phyloP scores from a whole-genome alignment of 2,113 vertebrate species.

The Pavo muticus region DNA sequence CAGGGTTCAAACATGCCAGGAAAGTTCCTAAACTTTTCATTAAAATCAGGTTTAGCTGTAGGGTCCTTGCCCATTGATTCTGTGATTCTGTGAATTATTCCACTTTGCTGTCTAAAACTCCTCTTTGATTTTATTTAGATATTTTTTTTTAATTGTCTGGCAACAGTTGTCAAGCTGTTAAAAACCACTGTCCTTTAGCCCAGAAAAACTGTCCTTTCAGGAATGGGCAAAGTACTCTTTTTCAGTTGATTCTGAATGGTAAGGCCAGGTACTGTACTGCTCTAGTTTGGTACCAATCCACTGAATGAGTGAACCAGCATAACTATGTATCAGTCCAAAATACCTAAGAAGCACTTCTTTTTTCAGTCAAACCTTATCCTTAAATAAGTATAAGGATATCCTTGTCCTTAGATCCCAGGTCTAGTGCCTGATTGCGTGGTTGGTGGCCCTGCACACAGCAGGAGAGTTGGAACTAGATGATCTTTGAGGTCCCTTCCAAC shows the following conservation, averaged over 20 bases:
- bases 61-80: not conserved
- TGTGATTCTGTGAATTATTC: not conserved
- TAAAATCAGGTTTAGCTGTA: not conserved
- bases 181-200: not conserved
- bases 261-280: not conserved
- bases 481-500: too few relatives aligned
- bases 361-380: not conserved
- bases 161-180: constrained; percentile 24
- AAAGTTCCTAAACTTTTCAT: not conserved
- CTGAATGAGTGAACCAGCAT: not conserved
- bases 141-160: not conserved
- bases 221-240: not conserved
- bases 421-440: too few relatives aligned
- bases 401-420: too few relatives aligned
- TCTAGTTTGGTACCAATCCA: not conserved
- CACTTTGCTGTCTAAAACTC: not conserved
- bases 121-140: not conserved
- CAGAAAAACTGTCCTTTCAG: not conserved
- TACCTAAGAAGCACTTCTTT: not conserved
- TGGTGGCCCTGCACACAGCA: too few relatives aligned
- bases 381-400: too few relatives aligned
- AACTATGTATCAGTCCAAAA: not conserved
- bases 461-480: too few relatives aligned
- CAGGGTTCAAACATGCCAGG: not conserved
- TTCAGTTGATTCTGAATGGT: not conserved